phyloP scores from a whole-genome alignment of 2,113 vertebrate species.

The Daboia siamensis region DNA sequence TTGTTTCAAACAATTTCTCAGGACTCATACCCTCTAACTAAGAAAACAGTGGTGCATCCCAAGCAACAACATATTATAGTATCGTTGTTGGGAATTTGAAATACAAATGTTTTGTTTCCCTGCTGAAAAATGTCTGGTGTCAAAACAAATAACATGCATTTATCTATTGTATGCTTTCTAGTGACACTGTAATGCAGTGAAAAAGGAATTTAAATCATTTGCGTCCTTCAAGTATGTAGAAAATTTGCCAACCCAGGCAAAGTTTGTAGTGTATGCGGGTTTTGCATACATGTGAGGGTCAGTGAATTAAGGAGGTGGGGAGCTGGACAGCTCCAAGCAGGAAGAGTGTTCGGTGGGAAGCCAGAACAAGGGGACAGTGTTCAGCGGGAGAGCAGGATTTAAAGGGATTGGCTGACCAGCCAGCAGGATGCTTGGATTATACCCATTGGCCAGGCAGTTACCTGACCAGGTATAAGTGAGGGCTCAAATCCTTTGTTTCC shows the following conservation, averaged over 20 bases:
- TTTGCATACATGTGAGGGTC: too few species aligned
- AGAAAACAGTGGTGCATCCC: background rate
- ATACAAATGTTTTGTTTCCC: background rate
- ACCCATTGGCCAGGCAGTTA: too few species aligned
- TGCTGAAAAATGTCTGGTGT: background rate
- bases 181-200: background rate
- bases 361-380: too few species aligned
- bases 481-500: too few species aligned
- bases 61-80: background rate
- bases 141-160: background rate
- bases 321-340: too few species aligned
- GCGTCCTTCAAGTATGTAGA: background rate
- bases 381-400: too few species aligned
- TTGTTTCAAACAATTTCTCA: background rate
- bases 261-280: too few species aligned
- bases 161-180: background rate
- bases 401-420: too few species aligned
- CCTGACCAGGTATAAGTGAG: too few species aligned
- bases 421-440: too few species aligned
- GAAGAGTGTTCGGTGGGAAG: too few species aligned
- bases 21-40: background rate
- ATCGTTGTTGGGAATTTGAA: background rate
- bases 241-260: background rate
- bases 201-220: background rate
- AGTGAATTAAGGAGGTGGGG: too few species aligned